Evolutionary conservation across 2,888 invertebrate genomes (phyloP).

Genomic region (Drosophila paranaensis): DNA sequence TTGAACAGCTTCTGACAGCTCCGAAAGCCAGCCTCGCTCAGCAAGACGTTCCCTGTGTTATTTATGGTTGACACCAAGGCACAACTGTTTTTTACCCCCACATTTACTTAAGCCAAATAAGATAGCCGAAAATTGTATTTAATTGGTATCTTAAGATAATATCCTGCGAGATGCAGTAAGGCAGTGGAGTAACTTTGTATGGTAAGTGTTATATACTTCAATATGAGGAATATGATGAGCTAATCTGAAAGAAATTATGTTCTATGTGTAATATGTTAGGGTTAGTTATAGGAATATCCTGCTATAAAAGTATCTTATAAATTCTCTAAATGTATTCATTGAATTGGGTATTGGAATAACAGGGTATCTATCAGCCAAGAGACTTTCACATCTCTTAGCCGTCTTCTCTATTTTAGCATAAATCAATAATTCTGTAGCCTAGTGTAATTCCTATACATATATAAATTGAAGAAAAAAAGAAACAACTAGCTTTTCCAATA

Average conservation of each 20-base stretch:
- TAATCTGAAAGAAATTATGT: background rate
- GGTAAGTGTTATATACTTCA: too few relatives aligned
- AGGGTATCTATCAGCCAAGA: background rate
- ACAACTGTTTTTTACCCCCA: conserved; percentile 1
- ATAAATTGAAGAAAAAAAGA: background rate
- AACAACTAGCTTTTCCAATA: conserved; percentile 17
- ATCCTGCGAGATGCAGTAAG: background rate
- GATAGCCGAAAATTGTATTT: conserved; percentile 3
- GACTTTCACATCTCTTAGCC: background rate
- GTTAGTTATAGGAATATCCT: too few relatives aligned
- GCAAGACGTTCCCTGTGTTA: conserved; percentile 1
- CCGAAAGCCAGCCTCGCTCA: background rate
- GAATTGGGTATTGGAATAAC: too few relatives aligned
- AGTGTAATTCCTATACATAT: conserved; percentile 3
- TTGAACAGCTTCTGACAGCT: conserved; percentile 4
- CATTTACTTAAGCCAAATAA: background rate
- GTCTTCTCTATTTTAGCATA: background rate
- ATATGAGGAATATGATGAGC: background rate
- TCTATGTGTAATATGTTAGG: background rate
- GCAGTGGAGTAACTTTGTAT: background rate
- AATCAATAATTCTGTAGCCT: background rate
- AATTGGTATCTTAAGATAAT: conserved; percentile 2
- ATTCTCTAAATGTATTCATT: too few relatives aligned
- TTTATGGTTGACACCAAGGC: conserved; percentile 6
- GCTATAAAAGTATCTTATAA: too few relatives aligned